These are phyloP conservation scores for Azorinus chamasolen DNA, from an alignment of 2,888 invertebrate genomes.

Conservation along the genomic window DNA sequence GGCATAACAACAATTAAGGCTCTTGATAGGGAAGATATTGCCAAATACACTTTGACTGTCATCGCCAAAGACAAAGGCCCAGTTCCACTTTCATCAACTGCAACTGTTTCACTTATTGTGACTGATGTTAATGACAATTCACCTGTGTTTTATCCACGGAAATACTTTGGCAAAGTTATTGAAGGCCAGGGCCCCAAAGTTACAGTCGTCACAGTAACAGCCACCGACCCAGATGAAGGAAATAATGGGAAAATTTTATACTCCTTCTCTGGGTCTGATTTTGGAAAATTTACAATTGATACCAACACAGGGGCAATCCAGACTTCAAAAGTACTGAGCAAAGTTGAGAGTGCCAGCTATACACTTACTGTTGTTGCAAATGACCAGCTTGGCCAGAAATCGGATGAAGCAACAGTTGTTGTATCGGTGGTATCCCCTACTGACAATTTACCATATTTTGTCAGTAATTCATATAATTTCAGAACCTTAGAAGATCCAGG, in stretches of 20 bases:
- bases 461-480: slow-evolving; percentile 91
- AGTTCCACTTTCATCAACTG: slow-evolving; percentile 95
- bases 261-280: slow-evolving; percentile 89
- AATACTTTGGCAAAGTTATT: slow-evolving; percentile 93
- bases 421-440: slow-evolving; percentile 72
- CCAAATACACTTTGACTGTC: slow-evolving; percentile 93
- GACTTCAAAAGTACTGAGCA: slow-evolving; percentile 92
- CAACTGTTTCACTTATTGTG: slow-evolving; percentile 93
- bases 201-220: slow-evolving; percentile 92
- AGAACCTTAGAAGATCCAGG: slow-evolving; percentile 94
- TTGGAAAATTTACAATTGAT: slow-evolving; percentile 90
- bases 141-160: slow-evolving; percentile 96
- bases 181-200: slow-evolving; percentile 89
- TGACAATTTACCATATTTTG: slow-evolving; percentile 85
- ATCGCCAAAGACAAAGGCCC: slow-evolving; percentile 95
- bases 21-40: slow-evolving; percentile 91
- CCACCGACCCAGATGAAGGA: slow-evolving; percentile 95
- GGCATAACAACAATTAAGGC: slow-evolving; percentile 92
- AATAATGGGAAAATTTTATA: slow-evolving; percentile 90
- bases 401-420: slow-evolving; percentile 74
- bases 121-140: slow-evolving; percentile 97
- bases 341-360: slow-evolving; percentile 92
- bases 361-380: slow-evolving; percentile 93
- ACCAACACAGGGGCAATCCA: slow-evolving; percentile 92
- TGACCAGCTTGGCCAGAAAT: slow-evolving; percentile 69